Evolutionary conservation across 2,797 vertebrate genomes (phyloP), one percentile per base, ranked within the genome.

Genomic region (Manis crassicaudata): DNA sequence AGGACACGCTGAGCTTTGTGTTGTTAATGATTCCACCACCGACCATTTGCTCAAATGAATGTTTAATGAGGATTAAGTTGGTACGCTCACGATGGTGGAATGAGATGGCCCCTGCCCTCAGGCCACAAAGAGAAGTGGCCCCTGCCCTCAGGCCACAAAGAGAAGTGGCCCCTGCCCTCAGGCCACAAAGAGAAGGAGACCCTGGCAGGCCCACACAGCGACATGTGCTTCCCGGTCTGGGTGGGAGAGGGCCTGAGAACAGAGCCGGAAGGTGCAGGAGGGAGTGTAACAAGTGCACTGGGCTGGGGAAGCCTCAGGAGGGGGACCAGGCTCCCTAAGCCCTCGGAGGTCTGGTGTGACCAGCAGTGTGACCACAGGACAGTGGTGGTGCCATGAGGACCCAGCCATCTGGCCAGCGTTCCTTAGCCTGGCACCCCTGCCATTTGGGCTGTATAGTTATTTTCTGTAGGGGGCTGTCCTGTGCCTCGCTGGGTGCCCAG

Each of bases 1-100:
- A 92, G 86, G 77, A 85, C 85, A 72, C 0, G 0, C 54, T 56
- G 40, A 79, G 32, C 40, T 88, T 94, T 1, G 0, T 43, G 21
- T 60, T 58, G 63, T 77, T 65, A 27, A 4, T 46, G 73, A 11
- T 89, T 50, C 72, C 13, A 50, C 13, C 5, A 8, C 58, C 50
- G 52, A 9, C 46, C 62, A 83, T 65, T 93, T 93, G n/a, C 17
- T 73, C n/a, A 60, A 72, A 91, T 27, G 37, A 60, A 73, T 13
- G 70, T 62, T 86, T 54, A 65, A 9, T 76, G 9, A 75, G 1
- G 17, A 67, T 60, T 46, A 70, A 87, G 46, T 65, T 43, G 35
- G 4, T 0, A 0, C 35, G 16, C 43, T 76, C 77, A 62, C 27
- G 65, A n/a, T 40, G 62, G 43, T 70, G 37, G 89, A 90, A 56